Conservation (phyloP, 2,888 invertebrate species). For the Entomobrya proxima region DNA sequence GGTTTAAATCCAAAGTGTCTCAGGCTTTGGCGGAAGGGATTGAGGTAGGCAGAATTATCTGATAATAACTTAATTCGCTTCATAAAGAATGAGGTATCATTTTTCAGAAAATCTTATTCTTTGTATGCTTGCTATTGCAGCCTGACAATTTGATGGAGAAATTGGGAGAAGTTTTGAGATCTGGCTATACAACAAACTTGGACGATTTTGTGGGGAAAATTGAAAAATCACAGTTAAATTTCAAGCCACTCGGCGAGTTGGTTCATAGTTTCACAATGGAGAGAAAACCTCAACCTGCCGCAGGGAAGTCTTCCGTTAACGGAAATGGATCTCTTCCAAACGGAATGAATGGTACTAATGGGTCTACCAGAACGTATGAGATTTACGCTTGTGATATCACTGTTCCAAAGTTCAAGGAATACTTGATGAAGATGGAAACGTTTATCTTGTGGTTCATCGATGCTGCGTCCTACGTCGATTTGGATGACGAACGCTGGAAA, state of each 20-base stretch:
- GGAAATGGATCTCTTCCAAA: conserved; percentile 37
- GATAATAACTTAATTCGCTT: background rate
- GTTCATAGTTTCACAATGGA: conserved; percentile 80
- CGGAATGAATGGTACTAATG: conserved; percentile 30
- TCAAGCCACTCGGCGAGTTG: conserved; percentile 86
- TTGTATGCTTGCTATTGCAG: conserved; percentile 77
- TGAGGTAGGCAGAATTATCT: conserved; percentile 67
- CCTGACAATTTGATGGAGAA: conserved; percentile 87
- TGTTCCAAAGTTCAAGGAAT: conserved; percentile 84
- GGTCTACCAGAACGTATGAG: conserved; percentile 81
- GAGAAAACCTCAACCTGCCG: conserved; percentile 51
- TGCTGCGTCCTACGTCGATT: conserved; percentile 95
- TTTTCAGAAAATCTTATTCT: background rate
- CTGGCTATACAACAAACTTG: conserved; percentile 84
- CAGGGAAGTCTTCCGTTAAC: conserved; percentile 30
- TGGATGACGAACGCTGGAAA: conserved; percentile 94
- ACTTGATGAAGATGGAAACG: conserved; percentile 91
- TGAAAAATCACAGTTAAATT: conserved; percentile 84
- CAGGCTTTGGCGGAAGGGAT: conserved; percentile 78
- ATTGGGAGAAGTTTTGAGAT: conserved; percentile 84
- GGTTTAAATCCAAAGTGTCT: conserved; percentile 79
- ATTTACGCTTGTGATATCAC: conserved; percentile 87
- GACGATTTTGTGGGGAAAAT: conserved; percentile 85
- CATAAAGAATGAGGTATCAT: background rate
- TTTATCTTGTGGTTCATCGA: conserved; percentile 97